phyloP scores from a whole-genome alignment of 2,888 invertebrate genomes.

The Geophilus truncorum region DNA sequence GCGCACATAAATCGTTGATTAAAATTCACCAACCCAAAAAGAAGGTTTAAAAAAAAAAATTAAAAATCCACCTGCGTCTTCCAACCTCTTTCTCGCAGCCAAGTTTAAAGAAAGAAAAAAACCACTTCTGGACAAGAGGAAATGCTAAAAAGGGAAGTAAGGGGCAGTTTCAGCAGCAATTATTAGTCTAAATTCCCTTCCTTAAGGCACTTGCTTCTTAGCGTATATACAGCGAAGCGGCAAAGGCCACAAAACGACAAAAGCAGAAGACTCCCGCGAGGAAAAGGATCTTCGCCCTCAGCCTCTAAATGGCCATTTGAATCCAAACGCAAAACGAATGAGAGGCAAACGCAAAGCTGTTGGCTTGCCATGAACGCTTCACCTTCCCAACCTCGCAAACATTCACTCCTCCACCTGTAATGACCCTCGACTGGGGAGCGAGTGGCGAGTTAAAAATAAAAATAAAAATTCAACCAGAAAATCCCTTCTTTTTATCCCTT shows the following conservation, averaged over 20 bases:
- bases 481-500: too few species aligned
- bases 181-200: background rate
- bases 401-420: background rate
- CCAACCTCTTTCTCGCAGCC: too few species aligned
- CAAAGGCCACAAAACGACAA: background rate
- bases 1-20: too few species aligned
- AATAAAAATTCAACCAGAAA: background rate
- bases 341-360: background rate
- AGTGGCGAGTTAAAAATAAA: background rate
- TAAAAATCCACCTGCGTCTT: too few species aligned
- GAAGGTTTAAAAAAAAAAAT: too few species aligned
- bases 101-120: too few species aligned
- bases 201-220: background rate
- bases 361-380: background rate
- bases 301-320: background rate
- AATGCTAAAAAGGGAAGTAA: background rate
- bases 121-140: too few species aligned
- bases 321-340: background rate
- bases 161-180: background rate
- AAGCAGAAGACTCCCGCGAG: background rate
- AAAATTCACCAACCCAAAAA: too few species aligned
- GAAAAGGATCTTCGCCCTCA: background rate
- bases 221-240: background rate
- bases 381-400: background rate
- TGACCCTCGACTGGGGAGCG: background rate